Evolutionary conservation across 2,888 invertebrate species (phyloP).

Genomic region (Digitonthophagus gazella): DNA sequence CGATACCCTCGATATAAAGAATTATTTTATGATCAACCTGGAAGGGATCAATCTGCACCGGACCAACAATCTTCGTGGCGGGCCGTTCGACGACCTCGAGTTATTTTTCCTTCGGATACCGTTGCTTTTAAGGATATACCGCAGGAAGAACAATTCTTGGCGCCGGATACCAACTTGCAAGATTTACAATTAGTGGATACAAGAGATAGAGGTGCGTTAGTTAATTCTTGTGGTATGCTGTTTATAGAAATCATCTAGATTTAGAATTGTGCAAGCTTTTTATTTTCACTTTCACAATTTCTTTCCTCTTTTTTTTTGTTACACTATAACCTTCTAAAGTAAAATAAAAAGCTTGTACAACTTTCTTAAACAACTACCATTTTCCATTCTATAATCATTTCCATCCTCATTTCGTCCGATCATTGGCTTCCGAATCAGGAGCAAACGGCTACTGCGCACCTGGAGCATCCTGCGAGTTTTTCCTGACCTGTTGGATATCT

Average conservation of each 20-base stretch:
- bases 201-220: slow-evolving; percentile 65
- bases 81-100: slow-evolving; percentile 45
- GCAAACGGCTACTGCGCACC: slow-evolving; percentile 61
- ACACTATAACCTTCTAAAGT: not conserved
- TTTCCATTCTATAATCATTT: slow-evolving; percentile 4
- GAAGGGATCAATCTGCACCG: slow-evolving; percentile 37
- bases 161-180: slow-evolving; percentile 54
- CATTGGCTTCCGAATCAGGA: slow-evolving; percentile 25
- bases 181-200: slow-evolving; percentile 55
- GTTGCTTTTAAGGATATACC: slow-evolving; percentile 48
- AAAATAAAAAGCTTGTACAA: slow-evolving; percentile 6
- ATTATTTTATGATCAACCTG: not conserved
- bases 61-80: slow-evolving; percentile 38
- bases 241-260: slow-evolving; percentile 11
- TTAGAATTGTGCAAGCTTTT: slow-evolving; percentile 15
- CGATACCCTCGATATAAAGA: not conserved
- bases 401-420: not conserved
- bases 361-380: not conserved
- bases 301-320: too few relatives aligned
- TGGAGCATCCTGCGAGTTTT: slow-evolving; percentile 85
- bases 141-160: slow-evolving; percentile 44
- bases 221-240: slow-evolving; percentile 6
- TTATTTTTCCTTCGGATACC: slow-evolving; percentile 50
- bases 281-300: too few relatives aligned
- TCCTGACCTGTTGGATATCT: slow-evolving; percentile 88